These are phyloP conservation scores for Otis tarda DNA, from an alignment of 2,113 vertebrate genomes.

Conservation along the genomic window DNA sequence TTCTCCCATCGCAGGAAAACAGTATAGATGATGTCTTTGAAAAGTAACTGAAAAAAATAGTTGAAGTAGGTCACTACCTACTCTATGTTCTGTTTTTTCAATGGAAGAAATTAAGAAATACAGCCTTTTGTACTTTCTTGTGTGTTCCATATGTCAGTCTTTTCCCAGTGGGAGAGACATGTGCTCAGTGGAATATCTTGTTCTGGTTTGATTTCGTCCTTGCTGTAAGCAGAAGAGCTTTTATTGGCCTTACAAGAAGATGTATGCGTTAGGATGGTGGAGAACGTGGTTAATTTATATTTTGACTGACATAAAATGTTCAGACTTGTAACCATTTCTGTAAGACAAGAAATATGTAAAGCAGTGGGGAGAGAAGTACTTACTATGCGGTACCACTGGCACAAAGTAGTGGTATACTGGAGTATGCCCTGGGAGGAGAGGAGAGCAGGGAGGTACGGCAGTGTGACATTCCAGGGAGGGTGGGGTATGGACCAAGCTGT, in stretches of 20 bases:
- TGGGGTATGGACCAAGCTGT: not conserved
- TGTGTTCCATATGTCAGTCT: not conserved
- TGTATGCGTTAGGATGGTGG: not conserved
- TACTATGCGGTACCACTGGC: fast-evolving
- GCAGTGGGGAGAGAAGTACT: not conserved
- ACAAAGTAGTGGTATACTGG: not conserved
- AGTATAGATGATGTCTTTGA: not conserved
- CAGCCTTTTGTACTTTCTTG: not conserved
- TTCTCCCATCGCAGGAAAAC: not conserved
- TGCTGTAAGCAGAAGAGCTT: not conserved
- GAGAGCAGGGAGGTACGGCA: not conserved
- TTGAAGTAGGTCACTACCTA: not conserved
- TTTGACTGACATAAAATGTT: not conserved
- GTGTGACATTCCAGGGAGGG: not conserved
- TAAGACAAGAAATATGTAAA: not conserved
- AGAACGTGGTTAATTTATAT: not conserved
- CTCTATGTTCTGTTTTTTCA: not conserved
- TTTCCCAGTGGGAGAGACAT: not conserved
- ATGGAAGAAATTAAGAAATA: not conserved
- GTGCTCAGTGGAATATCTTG: not conserved
- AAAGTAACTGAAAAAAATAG: not conserved
- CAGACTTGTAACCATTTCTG: not conserved
- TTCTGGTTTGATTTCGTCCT: not conserved
- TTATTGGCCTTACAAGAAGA: not conserved
- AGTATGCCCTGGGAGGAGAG: not conserved